These are phyloP conservation scores for Melikaiella ostensackeni DNA, from an alignment of 2,888 invertebrate genomes.

Conservation along the genomic window DNA sequence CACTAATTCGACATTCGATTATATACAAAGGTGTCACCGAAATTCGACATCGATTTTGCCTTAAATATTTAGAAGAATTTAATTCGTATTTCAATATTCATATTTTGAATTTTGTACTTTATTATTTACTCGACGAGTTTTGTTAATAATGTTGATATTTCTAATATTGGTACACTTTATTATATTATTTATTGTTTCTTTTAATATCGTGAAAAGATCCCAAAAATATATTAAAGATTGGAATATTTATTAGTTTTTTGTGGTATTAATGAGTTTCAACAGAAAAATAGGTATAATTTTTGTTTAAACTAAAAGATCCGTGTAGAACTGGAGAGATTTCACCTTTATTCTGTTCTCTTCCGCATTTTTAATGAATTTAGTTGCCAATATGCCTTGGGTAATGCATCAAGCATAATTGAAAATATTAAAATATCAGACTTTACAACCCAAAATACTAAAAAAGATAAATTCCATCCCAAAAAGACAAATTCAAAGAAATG, in stretches of 20 bases:
- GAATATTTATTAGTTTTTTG: not conserved
- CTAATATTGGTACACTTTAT: constrained; percentile 2
- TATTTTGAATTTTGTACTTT: not conserved
- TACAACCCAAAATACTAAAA: too few relatives aligned
- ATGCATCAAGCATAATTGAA: too few relatives aligned
- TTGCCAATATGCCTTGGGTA: too few relatives aligned
- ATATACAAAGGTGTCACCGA: not conserved
- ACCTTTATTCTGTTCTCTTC: too few relatives aligned
- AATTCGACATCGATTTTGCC: not conserved
- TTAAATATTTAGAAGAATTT: not conserved
- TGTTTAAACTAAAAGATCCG: too few relatives aligned
- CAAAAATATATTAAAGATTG: not conserved
- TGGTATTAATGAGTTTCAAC: not conserved
- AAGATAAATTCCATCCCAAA: too few relatives aligned
- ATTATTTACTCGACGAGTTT: constrained; percentile 8
- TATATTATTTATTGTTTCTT: not conserved
- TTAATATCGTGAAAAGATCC: not conserved
- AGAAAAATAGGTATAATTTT: too few relatives aligned
- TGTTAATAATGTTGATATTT: constrained; percentile 1
- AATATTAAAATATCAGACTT: too few relatives aligned
- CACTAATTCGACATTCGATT: not conserved
- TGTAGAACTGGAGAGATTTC: too few relatives aligned
- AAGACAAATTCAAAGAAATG: too few relatives aligned
- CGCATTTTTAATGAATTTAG: too few relatives aligned
- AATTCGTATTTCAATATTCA: not conserved